Evolutionary conservation across 2,888 invertebrate genomes (phyloP), one percentile per base, ranked within the genome.

Genomic region (Rhaphigaster nebulosa): DNA sequence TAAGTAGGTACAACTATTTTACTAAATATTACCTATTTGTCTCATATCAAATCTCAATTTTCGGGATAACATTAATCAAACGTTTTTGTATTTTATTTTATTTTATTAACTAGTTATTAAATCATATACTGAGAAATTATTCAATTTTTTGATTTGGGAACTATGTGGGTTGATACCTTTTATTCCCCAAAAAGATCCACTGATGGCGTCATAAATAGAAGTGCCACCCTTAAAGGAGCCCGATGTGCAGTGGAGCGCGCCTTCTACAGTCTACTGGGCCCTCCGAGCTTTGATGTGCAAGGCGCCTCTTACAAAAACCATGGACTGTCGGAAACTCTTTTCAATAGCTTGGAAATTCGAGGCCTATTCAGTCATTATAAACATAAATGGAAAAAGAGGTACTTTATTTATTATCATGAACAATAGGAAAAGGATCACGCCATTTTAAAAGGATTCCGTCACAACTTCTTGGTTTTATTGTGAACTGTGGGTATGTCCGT

Each of bases 251-350:
- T 38, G 70, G 23, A 76, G 70, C 38, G 34, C 1, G 34, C 8
- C 70, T 23, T 38, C 70, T 23, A 76, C 70, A 76, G 70, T 76
- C 70, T 76, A 29, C 70, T 76, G 65, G 38, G 70, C 70, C 70
- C 29, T 20, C 34, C 34, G 34, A 76, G 70, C 70, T 76, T 76
- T 76, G 70, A 76, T 76, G 34, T 76, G 1, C 70, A 34, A 76
- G 5, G 4, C 1, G 4, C 29, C 65, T 65, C 38, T 76, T 76
- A 76, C 8, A 76, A 29, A 76, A 76, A 76, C 70, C 70, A 76
- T 76, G 38, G 38, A 38, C 70, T 38, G 20, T 76, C 23, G 70
- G 70, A 76, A 76, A 76, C 70, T 8, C 34, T 23, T 76, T 20
- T 76, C 20, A 65, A 65, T 65, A 65, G 65, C 29, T 15, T 18